Evolutionary conservation across 2,888 invertebrate genomes (phyloP), one percentile per base, ranked within the genome.

Genomic region (Melieria crassipennis): DNA sequence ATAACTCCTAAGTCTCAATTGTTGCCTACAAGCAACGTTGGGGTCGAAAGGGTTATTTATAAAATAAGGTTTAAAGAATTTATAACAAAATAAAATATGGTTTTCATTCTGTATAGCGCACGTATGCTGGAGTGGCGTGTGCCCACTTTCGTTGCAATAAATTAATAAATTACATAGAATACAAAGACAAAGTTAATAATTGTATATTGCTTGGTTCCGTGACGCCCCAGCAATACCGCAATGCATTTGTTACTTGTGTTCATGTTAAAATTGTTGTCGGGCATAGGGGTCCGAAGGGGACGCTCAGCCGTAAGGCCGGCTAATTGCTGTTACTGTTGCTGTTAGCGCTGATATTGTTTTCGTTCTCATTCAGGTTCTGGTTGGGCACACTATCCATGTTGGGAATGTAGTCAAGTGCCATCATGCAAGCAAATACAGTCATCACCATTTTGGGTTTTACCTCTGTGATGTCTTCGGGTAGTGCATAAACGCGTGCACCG

Each of bases 371-470:
- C 74, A 83, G 83, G 67, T 83, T 84, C 73, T 84, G 84, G 78
- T 86, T 86, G 77, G 84, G 86, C 45, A 87, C 86, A 75, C 86
- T 87, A 74, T 93, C 94, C 94, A 95, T 93, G 83, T 93, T 91
- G 77, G 97, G 97, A 82, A 96, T 92, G 88, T 97, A 97, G 89
- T 98, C 98, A 83, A 96, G 91, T 46, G 97, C 96, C 99, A 99
- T 99, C 82, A 99, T 91, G 86, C 99, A 99, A 46, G 99, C 99
- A 89, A 99, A 99, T 78, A 99, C 95, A 4, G 99, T 99, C 98
- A 99, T 97, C 73, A 99, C 95, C 98, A 99, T 97, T 88, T 98
- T 99, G 71, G 94, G 95, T 87, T 99, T 99, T 42, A 97, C 93
- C 89, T 99, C 98, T 52, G 97, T 95, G 83, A 99, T 98, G 89